Evolutionary conservation across 2,888 invertebrate species (phyloP).

Genomic region (Pandemis cinnamomeana): DNA sequence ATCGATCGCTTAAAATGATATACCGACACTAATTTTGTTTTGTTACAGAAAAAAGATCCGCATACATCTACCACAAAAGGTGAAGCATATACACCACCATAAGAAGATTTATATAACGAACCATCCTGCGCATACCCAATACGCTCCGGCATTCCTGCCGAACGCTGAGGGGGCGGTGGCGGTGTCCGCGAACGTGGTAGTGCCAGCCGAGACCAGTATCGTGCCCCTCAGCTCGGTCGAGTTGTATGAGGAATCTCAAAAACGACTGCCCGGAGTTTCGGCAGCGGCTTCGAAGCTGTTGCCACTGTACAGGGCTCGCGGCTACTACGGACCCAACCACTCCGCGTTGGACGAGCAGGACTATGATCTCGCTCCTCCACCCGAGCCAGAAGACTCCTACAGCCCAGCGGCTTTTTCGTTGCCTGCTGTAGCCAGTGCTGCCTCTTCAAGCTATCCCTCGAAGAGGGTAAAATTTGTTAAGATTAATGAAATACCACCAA

Average conservation of each 20-base stretch:
- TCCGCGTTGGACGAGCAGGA: constrained; percentile 71
- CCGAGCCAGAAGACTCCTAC: constrained; percentile 62
- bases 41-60: constrained; percentile 84
- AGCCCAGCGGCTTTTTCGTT: constrained; percentile 60
- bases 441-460: constrained; percentile 54
- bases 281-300: constrained; percentile 71
- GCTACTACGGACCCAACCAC: constrained; percentile 76
- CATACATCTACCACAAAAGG: constrained; percentile 83
- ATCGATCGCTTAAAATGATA: constrained; percentile 58
- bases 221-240: constrained; percentile 70
- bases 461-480: constrained; percentile 76
- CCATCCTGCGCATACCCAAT: constrained; percentile 76
- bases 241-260: constrained; percentile 65
- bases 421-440: constrained; percentile 51
- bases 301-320: constrained; percentile 77
- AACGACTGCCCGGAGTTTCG: constrained; percentile 56
- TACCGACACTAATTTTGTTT: constrained; percentile 64
- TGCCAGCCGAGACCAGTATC: constrained; percentile 67
- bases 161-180: constrained; percentile 74
- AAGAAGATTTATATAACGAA: constrained; percentile 83
- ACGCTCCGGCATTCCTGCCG: constrained; percentile 78
- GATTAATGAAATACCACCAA: constrained; percentile 65
- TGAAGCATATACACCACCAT: constrained; percentile 83
- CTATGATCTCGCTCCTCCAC: constrained; percentile 65
- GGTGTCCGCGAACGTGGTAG: constrained; percentile 66